These are phyloP conservation scores for Tribolium madens DNA, from an alignment of 1,140 invertebrate species.

Conservation along the genomic window DNA sequence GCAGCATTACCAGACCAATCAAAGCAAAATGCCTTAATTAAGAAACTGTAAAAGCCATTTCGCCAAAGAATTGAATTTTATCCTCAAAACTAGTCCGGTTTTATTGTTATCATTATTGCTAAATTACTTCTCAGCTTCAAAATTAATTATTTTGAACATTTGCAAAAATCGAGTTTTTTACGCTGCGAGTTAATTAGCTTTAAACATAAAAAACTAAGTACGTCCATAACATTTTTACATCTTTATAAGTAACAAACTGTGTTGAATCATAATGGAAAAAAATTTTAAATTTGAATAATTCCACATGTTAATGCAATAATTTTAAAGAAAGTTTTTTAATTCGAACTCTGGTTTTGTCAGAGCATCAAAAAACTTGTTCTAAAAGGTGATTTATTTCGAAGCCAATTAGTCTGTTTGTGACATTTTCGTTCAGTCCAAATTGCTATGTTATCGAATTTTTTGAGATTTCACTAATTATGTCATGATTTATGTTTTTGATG, in stretches of 20 bases:
- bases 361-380: slow-evolving; percentile 10
- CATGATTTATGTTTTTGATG: too few relatives aligned
- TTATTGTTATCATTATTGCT: too few relatives aligned
- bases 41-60: slow-evolving; percentile 8
- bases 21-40: slow-evolving; percentile 15
- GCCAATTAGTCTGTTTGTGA: slow-evolving; percentile 30
- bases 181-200: background rate
- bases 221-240: background rate
- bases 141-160: background rate
- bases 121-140: too few relatives aligned
- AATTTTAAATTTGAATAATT: background rate
- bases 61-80: too few relatives aligned
- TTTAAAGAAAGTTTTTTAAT: slow-evolving; percentile 11
- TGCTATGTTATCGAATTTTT: slow-evolving; percentile 28
- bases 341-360: slow-evolving; percentile 4
- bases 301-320: slow-evolving; percentile 5
- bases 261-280: background rate
- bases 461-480: background rate
- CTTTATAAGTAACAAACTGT: background rate
- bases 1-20: background rate
- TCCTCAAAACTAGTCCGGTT: too few relatives aligned
- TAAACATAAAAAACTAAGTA: background rate
- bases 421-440: slow-evolving; percentile 22
- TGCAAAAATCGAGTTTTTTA: background rate
- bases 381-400: slow-evolving; percentile 36